Base-by-base conservation (phyloP, 2,113 vertebrate species). In the Platichthys flesus region DNA sequence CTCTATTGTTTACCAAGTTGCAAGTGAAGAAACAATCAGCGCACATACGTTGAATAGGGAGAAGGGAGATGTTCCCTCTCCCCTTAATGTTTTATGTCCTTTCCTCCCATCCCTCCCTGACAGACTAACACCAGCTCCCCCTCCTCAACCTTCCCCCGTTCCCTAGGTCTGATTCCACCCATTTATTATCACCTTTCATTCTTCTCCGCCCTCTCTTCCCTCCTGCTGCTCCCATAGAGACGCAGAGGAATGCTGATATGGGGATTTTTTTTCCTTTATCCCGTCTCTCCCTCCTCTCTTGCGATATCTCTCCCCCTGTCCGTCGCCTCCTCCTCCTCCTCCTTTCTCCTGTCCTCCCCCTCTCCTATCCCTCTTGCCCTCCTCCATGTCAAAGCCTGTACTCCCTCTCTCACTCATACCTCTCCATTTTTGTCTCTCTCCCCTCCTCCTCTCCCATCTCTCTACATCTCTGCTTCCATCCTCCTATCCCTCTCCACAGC, bases 231-330 rank as follows among this genome's bases (percentile, higher is more conserved):
- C 58, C 71, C 47, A 47, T 42, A 65, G 78, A 85, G 63, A 67
- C 52, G 0, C 45, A 28, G 56, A 84, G 67, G 79, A 89, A 79
- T 87, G 88, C 84, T 90, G 89, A 91, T 79, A 55, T 23, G n/a
- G 71, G 71, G 40, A 76, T 89, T 87, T 67, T 68, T 24, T 65
- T 80, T 2, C 37, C 35, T 83, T 78, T 68, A 75, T 80, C 79
- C 79, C 15, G 16, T 45, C 62, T 45, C 62, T 74, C 67, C 35
- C 71, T 62, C 60, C 66, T 51, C 61, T 67, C 15, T 72, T 59
- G 63, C 21, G 31, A 59, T 79, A 45, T 40, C 58, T 74, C 63
- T 72, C 58, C 10, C 64, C 57, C 47, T 60, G 67, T 62, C 71
- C 23, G 0, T 67, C 82, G 55, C 21, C 74, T 79, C 56, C 60